Percentiles rank a stretch among this genome's conserved stretches.
Conservation (phyloP, 2,888 invertebrate species). For the Steinernema scapterisci region DNA sequence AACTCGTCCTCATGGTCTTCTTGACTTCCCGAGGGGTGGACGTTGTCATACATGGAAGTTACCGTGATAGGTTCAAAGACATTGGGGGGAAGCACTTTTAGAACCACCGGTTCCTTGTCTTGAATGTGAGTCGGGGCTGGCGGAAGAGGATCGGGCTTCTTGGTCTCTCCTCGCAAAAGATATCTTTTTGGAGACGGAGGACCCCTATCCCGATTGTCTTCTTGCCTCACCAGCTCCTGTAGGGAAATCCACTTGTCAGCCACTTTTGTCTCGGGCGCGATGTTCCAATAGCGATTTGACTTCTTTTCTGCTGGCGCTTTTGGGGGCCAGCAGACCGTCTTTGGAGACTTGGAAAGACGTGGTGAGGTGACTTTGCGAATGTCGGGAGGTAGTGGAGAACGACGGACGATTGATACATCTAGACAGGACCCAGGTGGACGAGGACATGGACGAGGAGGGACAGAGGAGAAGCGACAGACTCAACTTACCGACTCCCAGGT, state of each 20-base stretch:
- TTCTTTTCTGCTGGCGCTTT: constrained; percentile 36
- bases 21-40: neutral
- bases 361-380: constrained; percentile 50
- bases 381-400: constrained; percentile 46
- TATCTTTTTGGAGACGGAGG: constrained; percentile 20
- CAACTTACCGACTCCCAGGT: constrained; percentile 3
- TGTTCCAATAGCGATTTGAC: constrained; percentile 49
- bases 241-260: constrained; percentile 34
- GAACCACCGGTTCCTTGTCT: neutral
- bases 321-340: constrained; percentile 42
- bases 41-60: constrained; percentile 14
- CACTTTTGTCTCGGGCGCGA: constrained; percentile 43
- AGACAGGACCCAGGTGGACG: constrained; percentile 6
- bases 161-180: constrained; percentile 4
- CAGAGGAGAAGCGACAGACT: constrained; percentile 19
- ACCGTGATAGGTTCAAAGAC: neutral
- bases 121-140: no score
- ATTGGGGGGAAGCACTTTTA: neutral
- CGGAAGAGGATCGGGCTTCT: neutral
- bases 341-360: constrained; percentile 38
- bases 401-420: constrained; percentile 34
- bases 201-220: neutral
- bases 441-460: constrained; percentile 32
- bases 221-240: constrained; percentile 34
- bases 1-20: neutral